Percentiles rank a stretch among this genome's conserved stretches.
Conservation (phyloP, 2,113 vertebrate genomes). For the Istiophorus platypterus region DNA sequence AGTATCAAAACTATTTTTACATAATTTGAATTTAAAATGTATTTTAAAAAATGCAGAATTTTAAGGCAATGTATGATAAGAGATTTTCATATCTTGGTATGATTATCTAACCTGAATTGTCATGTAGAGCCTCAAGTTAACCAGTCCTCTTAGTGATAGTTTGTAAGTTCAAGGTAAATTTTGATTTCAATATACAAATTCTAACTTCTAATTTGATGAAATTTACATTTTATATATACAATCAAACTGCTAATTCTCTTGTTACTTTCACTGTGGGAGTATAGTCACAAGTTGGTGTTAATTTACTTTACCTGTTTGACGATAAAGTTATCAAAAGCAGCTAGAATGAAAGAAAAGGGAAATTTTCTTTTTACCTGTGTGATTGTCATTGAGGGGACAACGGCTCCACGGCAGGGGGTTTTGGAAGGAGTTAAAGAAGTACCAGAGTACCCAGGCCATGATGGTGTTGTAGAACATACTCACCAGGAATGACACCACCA, state of each 20-base stretch:
- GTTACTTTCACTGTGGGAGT: neutral
- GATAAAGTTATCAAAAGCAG: neutral
- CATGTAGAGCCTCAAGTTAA: neutral
- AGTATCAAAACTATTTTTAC: neutral
- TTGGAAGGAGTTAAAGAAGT: slow-evolving; percentile 91
- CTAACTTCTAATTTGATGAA: neutral
- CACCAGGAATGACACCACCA: slow-evolving; percentile 85
- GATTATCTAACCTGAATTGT: neutral
- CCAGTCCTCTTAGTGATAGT: neutral
- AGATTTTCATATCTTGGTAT: neutral
- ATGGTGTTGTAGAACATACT: slow-evolving; percentile 90
- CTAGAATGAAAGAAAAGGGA: neutral
- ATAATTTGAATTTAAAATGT: too few species aligned
- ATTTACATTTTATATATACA: too few species aligned
- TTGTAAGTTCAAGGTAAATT: neutral
- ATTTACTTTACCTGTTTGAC: neutral
- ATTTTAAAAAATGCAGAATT: neutral
- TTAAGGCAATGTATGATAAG: neutral
- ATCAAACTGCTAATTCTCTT: neutral
- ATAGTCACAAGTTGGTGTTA: neutral
- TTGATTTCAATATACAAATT: too few species aligned
- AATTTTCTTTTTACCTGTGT: slow-evolving; percentile 83
- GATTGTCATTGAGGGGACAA: slow-evolving; percentile 86
- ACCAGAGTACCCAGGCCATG: slow-evolving; percentile 92
- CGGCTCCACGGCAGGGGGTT: slow-evolving; percentile 89